These are phyloP conservation scores for Lathamus discolor DNA, from an alignment of 2,113 vertebrate genomes.

Conservation along the genomic window DNA sequence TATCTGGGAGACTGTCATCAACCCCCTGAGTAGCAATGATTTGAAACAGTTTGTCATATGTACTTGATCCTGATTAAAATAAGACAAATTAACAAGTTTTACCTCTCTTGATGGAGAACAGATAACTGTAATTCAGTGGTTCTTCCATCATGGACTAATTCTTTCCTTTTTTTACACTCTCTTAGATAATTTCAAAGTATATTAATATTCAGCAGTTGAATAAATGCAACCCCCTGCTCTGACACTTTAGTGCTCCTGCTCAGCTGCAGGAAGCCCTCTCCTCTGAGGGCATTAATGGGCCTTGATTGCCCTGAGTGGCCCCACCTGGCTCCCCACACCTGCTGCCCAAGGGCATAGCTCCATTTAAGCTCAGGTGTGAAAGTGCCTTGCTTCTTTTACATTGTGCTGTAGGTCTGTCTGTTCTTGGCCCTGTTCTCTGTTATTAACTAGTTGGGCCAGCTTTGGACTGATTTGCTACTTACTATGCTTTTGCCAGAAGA, in stretches of 20 bases:
- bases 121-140: constrained; percentile 10
- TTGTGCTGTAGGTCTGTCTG: accelerated
- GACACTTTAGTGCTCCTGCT: background rate
- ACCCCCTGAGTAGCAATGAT: constrained; percentile 75
- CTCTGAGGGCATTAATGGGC: background rate
- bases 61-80: constrained; percentile 77
- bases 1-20: constrained; percentile 71
- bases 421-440: accelerated
- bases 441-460: background rate
- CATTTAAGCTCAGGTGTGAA: background rate
- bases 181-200: background rate
- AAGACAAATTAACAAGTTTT: constrained; percentile 66
- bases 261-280: background rate
- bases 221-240: background rate
- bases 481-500: accelerated
- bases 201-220: background rate
- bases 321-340: background rate
- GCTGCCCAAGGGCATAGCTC: background rate
- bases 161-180: background rate
- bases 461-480: accelerated
- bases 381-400: accelerated
- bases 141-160: background rate
- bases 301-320: background rate
- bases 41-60: constrained; percentile 69
- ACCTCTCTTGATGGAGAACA: constrained; percentile 55